Conservation (phyloP, 37 sponge, comb jelly and placozoan species). For the Hormiphora californensis region DNA sequence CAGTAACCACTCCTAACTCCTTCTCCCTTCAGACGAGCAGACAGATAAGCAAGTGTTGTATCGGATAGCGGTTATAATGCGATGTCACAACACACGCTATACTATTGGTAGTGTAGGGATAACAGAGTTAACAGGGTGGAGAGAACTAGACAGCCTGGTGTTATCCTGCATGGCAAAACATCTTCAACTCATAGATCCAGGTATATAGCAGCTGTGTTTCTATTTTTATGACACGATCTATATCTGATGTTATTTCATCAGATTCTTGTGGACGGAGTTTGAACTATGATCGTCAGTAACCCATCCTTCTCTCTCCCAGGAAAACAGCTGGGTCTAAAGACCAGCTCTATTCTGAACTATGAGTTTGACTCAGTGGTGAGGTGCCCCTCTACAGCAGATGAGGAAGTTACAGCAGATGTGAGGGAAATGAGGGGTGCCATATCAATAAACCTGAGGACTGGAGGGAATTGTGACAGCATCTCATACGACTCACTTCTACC, state of each 20-base stretch:
- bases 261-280: no score
- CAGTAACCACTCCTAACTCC: no score
- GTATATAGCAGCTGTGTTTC: no score
- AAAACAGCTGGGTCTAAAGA: conserved; percentile 5
- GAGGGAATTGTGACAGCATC: background rate
- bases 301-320: no score
- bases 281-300: no score
- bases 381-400: background rate
- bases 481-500: background rate
- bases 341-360: background rate
- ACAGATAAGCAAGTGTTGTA: background rate
- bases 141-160: background rate
- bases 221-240: no score
- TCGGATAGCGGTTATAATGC: background rate
- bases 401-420: background rate
- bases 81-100: conserved; percentile 36
- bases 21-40: background rate
- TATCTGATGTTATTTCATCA: no score
- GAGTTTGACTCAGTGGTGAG: background rate
- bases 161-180: conserved; percentile 8
- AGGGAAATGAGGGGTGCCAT: conserved; percentile 33
- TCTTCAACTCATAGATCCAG: conserved; percentile 28
- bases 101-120: conserved; percentile 27
- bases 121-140: background rate
- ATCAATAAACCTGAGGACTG: background rate